Conservation (phyloP, 2,888 invertebrate genomes). For the Xanthostigma xanthostigma region DNA sequence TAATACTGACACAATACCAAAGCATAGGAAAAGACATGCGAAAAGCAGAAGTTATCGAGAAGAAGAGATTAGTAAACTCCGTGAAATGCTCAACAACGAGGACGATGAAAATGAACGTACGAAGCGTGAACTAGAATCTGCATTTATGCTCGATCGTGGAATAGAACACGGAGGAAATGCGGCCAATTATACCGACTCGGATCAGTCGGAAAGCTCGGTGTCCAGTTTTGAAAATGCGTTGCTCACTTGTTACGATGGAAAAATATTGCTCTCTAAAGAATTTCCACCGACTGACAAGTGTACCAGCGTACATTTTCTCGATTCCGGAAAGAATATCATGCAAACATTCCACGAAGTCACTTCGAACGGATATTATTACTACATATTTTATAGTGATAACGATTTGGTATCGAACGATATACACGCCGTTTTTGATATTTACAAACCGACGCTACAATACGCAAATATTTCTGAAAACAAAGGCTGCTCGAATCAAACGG, state of each 20-base stretch:
- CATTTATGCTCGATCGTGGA: slow-evolving; percentile 47
- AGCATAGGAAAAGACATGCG: slow-evolving; percentile 10
- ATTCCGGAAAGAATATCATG: slow-evolving; percentile 47
- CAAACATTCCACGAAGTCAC: slow-evolving; percentile 53
- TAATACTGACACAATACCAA: too few species aligned
- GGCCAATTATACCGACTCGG: slow-evolving; percentile 34
- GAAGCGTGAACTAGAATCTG: slow-evolving; percentile 17
- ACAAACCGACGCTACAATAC: slow-evolving; percentile 70
- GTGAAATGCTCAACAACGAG: slow-evolving; percentile 1
- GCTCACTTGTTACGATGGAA: slow-evolving; percentile 59
- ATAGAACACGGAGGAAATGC: slow-evolving; percentile 66
- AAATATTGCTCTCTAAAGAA: slow-evolving; percentile 54
- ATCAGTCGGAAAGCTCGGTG: slow-evolving; percentile 46
- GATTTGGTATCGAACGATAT: slow-evolving; percentile 65
- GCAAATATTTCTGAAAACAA: slow-evolving; percentile 48
- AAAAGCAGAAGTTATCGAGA: neutral
- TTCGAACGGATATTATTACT: slow-evolving; percentile 73
- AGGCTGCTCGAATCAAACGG: slow-evolving; percentile 59
- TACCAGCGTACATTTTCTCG: slow-evolving; percentile 50
- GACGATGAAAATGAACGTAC: slow-evolving; percentile 4
- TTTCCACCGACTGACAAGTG: slow-evolving; percentile 56
- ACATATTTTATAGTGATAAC: slow-evolving; percentile 79
- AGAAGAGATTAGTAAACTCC: neutral
- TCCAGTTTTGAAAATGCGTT: slow-evolving; percentile 72
- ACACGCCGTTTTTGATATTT: slow-evolving; percentile 71